Conservation (phyloP, 92 coral and sea anemone species). For the Isaurus tuberculatus region DNA sequence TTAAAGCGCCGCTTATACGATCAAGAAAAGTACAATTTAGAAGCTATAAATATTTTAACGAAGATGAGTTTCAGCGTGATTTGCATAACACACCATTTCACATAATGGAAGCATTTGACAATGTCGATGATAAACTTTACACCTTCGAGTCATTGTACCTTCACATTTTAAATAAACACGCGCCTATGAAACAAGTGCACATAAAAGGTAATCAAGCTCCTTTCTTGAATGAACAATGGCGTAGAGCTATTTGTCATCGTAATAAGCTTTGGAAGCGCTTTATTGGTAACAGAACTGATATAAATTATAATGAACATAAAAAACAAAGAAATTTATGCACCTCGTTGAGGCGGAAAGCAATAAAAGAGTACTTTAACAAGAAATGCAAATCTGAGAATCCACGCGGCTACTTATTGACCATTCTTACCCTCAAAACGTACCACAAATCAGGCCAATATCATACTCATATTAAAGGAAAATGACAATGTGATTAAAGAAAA, state of each 20-base stretch:
- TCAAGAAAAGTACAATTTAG: no score
- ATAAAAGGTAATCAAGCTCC: conserved; percentile 56
- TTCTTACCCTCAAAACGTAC: conserved; percentile 36
- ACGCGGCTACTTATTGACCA: conserved; percentile 31
- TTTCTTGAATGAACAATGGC: conserved; percentile 48
- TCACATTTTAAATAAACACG: conserved; percentile 52
- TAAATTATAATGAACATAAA: conserved; percentile 27
- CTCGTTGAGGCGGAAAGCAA: conserved; percentile 28
- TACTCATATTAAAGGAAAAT: conserved; percentile 31
- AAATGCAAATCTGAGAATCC: conserved; percentile 27
- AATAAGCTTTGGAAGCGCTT: conserved; percentile 47
- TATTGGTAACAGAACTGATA: conserved; percentile 34
- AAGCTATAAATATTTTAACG: no score
- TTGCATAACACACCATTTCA: no score
- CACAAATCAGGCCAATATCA: conserved; percentile 32
- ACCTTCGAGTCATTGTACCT: no score
- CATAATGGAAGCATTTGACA: no score
- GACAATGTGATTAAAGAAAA: not conserved
- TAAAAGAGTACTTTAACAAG: conserved; percentile 25
- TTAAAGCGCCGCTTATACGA: no score
- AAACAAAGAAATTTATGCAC: conserved; percentile 37
- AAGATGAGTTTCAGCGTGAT: no score
- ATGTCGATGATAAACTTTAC: no score
- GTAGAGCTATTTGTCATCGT: conserved; percentile 50
- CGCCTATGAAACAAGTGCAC: conserved; percentile 48